Conservation (phyloP, 2,888 invertebrate species). For the Athalia circularis region DNA sequence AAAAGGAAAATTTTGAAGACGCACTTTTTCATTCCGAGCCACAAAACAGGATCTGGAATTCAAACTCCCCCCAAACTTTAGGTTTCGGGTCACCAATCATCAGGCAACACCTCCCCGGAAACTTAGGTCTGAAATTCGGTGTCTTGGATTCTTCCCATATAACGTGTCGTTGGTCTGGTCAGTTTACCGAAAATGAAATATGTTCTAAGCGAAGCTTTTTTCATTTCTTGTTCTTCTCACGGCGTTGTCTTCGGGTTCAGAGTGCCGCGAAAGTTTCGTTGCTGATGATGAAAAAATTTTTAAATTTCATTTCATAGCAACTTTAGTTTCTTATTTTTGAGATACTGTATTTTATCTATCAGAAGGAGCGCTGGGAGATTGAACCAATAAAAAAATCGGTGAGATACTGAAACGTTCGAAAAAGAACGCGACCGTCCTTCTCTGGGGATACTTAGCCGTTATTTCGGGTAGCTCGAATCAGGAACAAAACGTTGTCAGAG, state of each 20-base stretch:
- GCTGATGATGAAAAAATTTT: too few relatives aligned
- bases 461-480: conserved; percentile 35
- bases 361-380: not conserved
- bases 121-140: too few relatives aligned
- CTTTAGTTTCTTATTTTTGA: not conserved
- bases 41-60: too few relatives aligned
- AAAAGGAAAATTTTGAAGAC: not conserved
- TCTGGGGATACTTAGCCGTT: conserved; percentile 34
- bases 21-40: not conserved
- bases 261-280: too few relatives aligned
- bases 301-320: not conserved
- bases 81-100: not conserved
- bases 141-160: too few relatives aligned
- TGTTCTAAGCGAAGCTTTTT: not conserved
- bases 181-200: not conserved
- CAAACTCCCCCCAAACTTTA: not conserved
- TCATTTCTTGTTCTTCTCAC: not conserved
- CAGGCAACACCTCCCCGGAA: not conserved
- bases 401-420: conserved; percentile 15
- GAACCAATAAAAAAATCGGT: conserved; percentile 2
- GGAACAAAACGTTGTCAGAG: conserved; percentile 35
- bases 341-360: not conserved
- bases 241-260: too few relatives aligned
- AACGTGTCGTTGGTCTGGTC: too few relatives aligned
- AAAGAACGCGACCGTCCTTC: conserved; percentile 23